Conservation (phyloP, 2,888 invertebrate genomes). For the Lordiphosa fenestrarum region DNA sequence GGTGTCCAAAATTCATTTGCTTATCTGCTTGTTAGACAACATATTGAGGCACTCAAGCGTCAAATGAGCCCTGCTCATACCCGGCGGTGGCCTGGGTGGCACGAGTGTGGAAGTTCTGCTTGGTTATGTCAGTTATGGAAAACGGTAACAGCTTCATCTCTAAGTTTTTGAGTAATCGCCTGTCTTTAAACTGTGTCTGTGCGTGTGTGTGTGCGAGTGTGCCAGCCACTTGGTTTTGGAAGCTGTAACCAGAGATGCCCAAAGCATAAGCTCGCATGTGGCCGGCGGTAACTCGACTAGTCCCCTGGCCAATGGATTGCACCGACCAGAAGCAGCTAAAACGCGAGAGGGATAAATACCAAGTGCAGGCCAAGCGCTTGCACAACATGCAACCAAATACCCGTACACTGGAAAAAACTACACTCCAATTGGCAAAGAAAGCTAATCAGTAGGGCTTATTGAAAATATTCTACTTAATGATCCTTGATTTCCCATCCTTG, state of each 20-base stretch:
- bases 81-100: not conserved
- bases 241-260: slow-evolving; percentile 1
- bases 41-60: slow-evolving; percentile 34
- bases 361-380: slow-evolving; percentile 2
- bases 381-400: slow-evolving; percentile 15
- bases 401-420: not conserved
- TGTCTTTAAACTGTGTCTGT: slow-evolving; percentile 9
- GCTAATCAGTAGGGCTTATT: too few relatives aligned
- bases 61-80: slow-evolving; percentile 23
- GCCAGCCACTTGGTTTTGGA: not conserved
- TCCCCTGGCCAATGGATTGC: not conserved
- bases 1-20: slow-evolving; percentile 51
- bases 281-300: slow-evolving; percentile 1
- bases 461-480: too few relatives aligned
- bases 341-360: slow-evolving; percentile 12
- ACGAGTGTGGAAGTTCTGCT: not conserved
- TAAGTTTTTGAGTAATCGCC: slow-evolving; percentile 3
- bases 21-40: slow-evolving; percentile 31
- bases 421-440: not conserved
- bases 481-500: too few relatives aligned
- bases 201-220: not conserved
- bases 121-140: not conserved
- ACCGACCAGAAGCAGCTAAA: not conserved
- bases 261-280: not conserved
- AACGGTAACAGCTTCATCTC: slow-evolving; percentile 10